phyloP scores from a whole-genome alignment of 2,797 vertebrate species.

The Malacoraja senta region DNA sequence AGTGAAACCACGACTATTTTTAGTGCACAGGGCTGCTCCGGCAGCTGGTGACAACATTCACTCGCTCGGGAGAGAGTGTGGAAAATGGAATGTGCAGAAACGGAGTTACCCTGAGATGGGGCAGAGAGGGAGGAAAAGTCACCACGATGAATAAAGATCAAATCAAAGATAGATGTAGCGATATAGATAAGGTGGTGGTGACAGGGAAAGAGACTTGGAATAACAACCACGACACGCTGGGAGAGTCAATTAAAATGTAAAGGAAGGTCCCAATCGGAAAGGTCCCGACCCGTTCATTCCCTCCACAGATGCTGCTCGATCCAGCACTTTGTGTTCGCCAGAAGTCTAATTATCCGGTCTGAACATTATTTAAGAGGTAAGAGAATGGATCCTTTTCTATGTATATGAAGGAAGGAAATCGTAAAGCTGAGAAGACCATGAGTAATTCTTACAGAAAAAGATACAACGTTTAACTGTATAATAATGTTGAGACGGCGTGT shows the following conservation, averaged over 20 bases:
- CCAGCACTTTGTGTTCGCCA: no score
- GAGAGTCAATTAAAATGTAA: no score
- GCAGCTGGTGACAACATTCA: neutral
- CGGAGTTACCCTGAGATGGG: neutral
- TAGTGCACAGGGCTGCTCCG: neutral
- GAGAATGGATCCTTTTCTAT: neutral
- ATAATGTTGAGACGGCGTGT: neutral
- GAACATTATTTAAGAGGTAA: neutral
- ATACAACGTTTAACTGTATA: neutral
- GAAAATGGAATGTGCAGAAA: neutral
- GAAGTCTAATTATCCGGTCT: no score
- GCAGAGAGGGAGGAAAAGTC: no score
- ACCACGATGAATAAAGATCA: neutral
- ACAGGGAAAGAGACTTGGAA: neutral
- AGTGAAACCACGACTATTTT: neutral
- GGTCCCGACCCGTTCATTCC: no score
- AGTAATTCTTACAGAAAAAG: neutral
- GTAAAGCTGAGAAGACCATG: neutral
- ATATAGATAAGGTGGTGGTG: neutral
- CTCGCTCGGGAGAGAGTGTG: neutral
- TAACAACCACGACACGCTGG: no score
- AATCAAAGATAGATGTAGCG: neutral
- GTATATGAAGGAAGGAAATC: neutral
- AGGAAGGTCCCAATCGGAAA: no score
- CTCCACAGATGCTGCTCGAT: no score